phyloP scores from a whole-genome alignment of 2,888 invertebrate genomes.

The Scaptomyza reducta region DNA sequence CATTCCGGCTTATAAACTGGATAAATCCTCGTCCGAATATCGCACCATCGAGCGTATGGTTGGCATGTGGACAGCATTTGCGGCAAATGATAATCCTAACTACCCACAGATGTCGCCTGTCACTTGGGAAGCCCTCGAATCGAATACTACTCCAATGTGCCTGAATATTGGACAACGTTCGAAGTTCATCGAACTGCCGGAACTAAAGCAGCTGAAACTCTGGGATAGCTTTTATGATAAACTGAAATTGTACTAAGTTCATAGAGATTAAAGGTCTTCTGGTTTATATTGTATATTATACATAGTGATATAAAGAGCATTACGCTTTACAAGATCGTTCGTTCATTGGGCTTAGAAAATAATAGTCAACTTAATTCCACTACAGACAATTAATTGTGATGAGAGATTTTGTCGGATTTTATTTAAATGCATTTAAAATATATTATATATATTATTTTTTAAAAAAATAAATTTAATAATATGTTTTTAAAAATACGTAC shows the following conservation, averaged over 20 bases:
- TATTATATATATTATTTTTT: too few relatives aligned
- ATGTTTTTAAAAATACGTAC: too few relatives aligned
- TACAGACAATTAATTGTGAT: not conserved
- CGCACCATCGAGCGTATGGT: constrained; percentile 75
- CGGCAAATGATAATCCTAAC: constrained; percentile 72
- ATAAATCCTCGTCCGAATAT: constrained; percentile 68
- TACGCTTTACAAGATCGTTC: not conserved
- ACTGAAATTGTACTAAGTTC: constrained; percentile 34
- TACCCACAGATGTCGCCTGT: constrained; percentile 49
- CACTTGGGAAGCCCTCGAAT: constrained; percentile 48
- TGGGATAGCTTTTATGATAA: constrained; percentile 80
- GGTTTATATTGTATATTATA: not conserved
- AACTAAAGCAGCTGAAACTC: constrained; percentile 69
- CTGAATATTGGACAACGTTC: constrained; percentile 74
- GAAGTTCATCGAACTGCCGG: constrained; percentile 77
- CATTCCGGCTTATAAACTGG: constrained; percentile 53
- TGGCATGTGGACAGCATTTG: constrained; percentile 77
- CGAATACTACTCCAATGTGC: constrained; percentile 47
- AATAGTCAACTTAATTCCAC: not conserved
- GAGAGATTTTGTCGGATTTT: not conserved
- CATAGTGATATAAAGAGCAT: not conserved
- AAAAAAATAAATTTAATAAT: too few relatives aligned
- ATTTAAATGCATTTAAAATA: not conserved
- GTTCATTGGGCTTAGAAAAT: not conserved
- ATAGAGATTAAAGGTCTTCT: constrained; percentile 31